Base-by-base conservation (phyloP, 2,113 vertebrate genomes). In the Verasper variegatus region DNA sequence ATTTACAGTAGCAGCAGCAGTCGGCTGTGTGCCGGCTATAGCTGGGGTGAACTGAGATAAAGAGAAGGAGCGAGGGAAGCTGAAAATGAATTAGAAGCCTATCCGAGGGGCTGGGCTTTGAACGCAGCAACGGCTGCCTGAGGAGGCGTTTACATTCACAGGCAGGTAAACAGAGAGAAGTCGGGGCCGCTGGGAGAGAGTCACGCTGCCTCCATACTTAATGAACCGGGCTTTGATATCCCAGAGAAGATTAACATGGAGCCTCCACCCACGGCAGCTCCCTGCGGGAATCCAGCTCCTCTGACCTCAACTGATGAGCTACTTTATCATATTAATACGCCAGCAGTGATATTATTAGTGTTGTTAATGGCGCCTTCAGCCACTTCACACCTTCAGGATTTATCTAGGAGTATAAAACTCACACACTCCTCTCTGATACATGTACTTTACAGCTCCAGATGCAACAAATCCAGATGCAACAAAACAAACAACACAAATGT, bases 221-320 rank as follows among this genome's bases (percentile, higher is more conserved):
- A 75, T 68, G 56, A 81, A 62, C 15, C 47, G 6, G 6, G n/a
- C 47, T 78, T 68, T 71, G 74, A 77, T 68, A 68, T 75, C 51
- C 61, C 65, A 47, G 72, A 56, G 63, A 75, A 70, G 42, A 81
- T 82, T 71, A 66, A 37, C 57, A 71, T 78, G 71, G 71, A 66
- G 74, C 66, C 11, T 81, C 63, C 63, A 23, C 69, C 78, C 74
- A 63, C 78, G 52, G 65, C 51, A 9, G 51, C 63, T 68, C 61
- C 78, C 68, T 52, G 1, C 0, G 76, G 76, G 69, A 82, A 51
- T 59, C 62, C 54, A 31, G 3, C 59, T 69, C 73, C 24, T 67
- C 70, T 83, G 80, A 88, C 83, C 81, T 71, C 66, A 8, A 12
- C 31, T 74, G 76, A 85, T 74, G 73, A 82, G 61, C 55, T 74